These are phyloP conservation scores for Lordiphosa collinella DNA, from an alignment of 1,140 invertebrate species.

Conservation along the genomic window DNA sequence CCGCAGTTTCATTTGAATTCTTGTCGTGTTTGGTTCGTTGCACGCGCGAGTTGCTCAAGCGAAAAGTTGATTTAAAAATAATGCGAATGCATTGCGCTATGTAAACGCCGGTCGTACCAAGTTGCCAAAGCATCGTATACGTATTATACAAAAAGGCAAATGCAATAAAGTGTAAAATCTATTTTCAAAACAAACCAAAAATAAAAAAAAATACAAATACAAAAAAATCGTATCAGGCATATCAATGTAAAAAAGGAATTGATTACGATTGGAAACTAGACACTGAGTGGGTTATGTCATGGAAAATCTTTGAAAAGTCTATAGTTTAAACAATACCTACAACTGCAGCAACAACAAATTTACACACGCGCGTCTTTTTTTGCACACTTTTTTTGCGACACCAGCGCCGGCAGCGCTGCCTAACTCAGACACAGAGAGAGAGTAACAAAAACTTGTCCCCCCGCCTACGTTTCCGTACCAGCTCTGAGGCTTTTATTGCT, in stretches of 20 bases:
- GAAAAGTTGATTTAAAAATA: conserved; percentile 6
- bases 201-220: conserved; percentile 3
- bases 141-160: conserved; percentile 18
- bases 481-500: conserved; percentile 2
- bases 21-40: conserved; percentile 34
- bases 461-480: not conserved
- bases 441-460: not conserved
- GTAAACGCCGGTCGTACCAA: conserved; percentile 5
- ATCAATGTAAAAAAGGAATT: conserved; percentile 31
- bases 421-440: not conserved
- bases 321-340: conserved; percentile 25
- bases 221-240: conserved; percentile 20
- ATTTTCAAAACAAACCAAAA: conserved; percentile 15
- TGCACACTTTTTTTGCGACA: conserved; percentile 22
- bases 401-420: not conserved
- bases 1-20: conserved; percentile 3
- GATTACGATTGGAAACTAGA: conserved; percentile 23
- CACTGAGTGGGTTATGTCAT: conserved; percentile 47
- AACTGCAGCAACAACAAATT: conserved; percentile 19
- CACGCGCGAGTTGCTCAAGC: conserved; percentile 20
- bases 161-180: conserved; percentile 45
- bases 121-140: not conserved
- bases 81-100: conserved; percentile 7
- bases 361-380: conserved; percentile 32
- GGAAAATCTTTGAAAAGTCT: conserved; percentile 32